These are phyloP conservation scores for Euphonia xanthogaster DNA, from an alignment of 2,797 vertebrate genomes.

Conservation along the genomic window DNA sequence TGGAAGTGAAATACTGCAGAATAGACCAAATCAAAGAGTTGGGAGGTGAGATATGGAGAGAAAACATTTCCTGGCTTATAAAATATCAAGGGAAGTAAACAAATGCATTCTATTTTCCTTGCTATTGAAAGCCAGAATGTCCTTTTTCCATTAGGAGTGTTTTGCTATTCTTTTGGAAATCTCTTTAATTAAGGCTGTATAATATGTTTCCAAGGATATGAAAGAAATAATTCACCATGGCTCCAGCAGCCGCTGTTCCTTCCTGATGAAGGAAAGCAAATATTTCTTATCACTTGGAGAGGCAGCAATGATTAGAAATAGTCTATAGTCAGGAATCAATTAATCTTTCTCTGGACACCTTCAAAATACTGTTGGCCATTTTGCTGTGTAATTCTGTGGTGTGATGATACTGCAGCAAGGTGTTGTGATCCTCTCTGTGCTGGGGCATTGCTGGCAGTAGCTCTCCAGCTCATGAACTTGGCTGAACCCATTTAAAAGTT, in stretches of 20 bases:
- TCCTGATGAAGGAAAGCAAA: conserved; percentile 24
- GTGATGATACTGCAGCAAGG: background rate
- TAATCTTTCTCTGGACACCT: background rate
- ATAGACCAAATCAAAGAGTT: background rate
- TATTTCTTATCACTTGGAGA: conserved; percentile 12
- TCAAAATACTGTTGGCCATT: background rate
- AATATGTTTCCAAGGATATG: conserved; percentile 50
- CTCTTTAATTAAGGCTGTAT: conserved; percentile 52
- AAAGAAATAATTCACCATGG: conserved; percentile 33
- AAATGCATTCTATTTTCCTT: background rate
- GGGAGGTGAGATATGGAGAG: background rate
- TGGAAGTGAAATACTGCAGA: background rate
- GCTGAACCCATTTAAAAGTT: background rate
- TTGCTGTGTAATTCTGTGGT: background rate
- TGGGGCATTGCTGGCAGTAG: background rate
- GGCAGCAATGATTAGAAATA: background rate
- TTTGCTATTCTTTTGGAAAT: conserved; percentile 37
- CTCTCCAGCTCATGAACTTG: background rate
- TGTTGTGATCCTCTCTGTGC: background rate
- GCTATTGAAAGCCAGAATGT: conserved; percentile 6
- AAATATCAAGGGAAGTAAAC: conserved; percentile 17
- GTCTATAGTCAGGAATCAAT: background rate
- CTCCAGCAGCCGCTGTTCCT: background rate
- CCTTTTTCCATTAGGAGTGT: conserved; percentile 10
- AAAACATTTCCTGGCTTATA: background rate